Evolutionary conservation across 2,113 vertebrate genomes (phyloP).

Genomic region (Anoplopoma fimbria): DNA sequence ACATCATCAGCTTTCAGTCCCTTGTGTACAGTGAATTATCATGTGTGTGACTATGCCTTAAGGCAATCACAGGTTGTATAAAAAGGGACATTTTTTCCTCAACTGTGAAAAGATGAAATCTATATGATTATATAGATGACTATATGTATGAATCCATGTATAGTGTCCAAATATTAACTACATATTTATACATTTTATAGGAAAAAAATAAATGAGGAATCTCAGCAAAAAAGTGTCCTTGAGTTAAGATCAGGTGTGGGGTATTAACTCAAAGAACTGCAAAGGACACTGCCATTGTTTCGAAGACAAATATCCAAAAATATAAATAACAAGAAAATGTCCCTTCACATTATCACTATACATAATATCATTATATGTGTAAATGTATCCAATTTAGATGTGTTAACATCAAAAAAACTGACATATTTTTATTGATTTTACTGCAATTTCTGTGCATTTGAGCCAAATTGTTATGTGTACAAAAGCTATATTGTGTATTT

Average conservation of each 20-base stretch:
- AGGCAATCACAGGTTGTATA: slow-evolving; percentile 85
- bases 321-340: slow-evolving; percentile 89
- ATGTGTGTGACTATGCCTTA: slow-evolving; percentile 80
- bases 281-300: slow-evolving; percentile 96
- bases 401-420: slow-evolving; percentile 98
- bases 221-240: slow-evolving; percentile 75
- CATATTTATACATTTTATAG: slow-evolving; percentile 87
- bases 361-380: slow-evolving; percentile 97
- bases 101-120: slow-evolving; percentile 86
- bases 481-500: slow-evolving; percentile 99
- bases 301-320: slow-evolving; percentile 75
- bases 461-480: slow-evolving; percentile 99
- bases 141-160: slow-evolving; percentile 86
- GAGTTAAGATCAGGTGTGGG: slow-evolving; percentile 62
- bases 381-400: slow-evolving; percentile 99
- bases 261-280: slow-evolving; percentile 77
- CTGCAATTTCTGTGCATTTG: slow-evolving; percentile 99
- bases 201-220: slow-evolving; percentile 73
- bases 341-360: slow-evolving; percentile 92
- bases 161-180: slow-evolving; percentile 86
- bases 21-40: slow-evolving; percentile 84
- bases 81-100: slow-evolving; percentile 86
- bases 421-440: slow-evolving; percentile 99
- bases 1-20: slow-evolving; percentile 85
- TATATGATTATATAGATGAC: slow-evolving; percentile 83